A percentile compares a stretch with the other conserved stretches of the same genome.
phyloP scores from a whole-genome alignment of 2,113 vertebrate genomes.

The Psophia crepitans region DNA sequence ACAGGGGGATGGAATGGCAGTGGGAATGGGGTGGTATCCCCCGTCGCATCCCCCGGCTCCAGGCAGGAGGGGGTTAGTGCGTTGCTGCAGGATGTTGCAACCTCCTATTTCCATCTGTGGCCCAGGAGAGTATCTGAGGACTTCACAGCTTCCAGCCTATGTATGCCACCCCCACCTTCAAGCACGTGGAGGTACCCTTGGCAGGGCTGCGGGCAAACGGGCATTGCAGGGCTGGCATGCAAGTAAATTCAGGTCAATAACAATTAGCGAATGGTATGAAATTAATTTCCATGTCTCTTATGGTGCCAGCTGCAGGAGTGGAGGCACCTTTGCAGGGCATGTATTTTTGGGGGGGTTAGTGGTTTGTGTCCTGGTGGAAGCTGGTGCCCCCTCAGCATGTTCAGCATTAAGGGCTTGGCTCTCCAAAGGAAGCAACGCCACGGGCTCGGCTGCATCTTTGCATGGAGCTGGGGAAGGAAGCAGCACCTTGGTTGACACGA shows the following conservation, averaged over 20 bases:
- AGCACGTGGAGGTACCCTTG: neutral
- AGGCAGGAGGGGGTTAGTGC: neutral
- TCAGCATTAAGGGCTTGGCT: neutral
- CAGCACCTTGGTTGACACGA: accelerated
- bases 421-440: neutral
- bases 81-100: conserved; percentile 54
- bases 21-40: neutral
- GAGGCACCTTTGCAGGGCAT: neutral
- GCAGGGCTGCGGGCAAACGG: neutral
- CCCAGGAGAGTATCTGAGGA: conserved; percentile 46
- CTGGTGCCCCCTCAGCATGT: neutral
- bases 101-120: conserved; percentile 63
- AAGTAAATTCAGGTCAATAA: neutral
- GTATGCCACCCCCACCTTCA: neutral
- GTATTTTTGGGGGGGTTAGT: neutral
- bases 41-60: neutral
- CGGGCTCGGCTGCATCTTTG: accelerated
- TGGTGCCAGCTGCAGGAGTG: accelerated
- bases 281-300: accelerated
- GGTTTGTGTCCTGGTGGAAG: too few species aligned
- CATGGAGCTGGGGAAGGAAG: neutral
- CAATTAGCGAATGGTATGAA: accelerated
- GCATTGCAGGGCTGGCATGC: accelerated
- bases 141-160: conserved; percentile 15
- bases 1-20: neutral